Conservation (phyloP, 2,888 invertebrate genomes). For the Zygothrica quintamaculata region DNA sequence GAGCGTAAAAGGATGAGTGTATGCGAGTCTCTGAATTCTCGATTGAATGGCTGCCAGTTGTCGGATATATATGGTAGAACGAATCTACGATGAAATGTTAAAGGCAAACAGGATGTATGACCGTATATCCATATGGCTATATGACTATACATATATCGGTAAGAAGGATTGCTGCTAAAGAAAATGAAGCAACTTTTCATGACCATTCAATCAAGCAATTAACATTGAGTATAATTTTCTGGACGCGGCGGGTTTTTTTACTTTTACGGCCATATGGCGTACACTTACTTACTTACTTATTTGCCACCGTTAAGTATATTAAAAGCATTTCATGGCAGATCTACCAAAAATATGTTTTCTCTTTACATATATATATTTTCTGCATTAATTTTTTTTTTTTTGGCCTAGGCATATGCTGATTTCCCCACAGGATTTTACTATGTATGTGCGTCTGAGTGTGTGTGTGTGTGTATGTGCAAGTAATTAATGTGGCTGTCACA, state of each 20-base stretch:
- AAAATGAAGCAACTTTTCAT: conserved; percentile 37
- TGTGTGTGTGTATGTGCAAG: conserved; percentile 8
- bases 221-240: conserved; percentile 72
- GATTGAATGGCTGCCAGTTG: conserved; percentile 37
- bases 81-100: conserved; percentile 33
- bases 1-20: not conserved
- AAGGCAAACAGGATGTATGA: conserved; percentile 29
- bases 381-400: too few relatives aligned
- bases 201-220: conserved; percentile 75
- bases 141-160: too few relatives aligned
- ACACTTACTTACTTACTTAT: conserved; percentile 37
- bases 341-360: conserved; percentile 21
- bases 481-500: conserved; percentile 52
- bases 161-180: not conserved
- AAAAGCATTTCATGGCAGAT: conserved; percentile 22
- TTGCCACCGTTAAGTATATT: conserved; percentile 23
- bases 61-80: conserved; percentile 35
- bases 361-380: not conserved
- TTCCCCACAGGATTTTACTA: conserved; percentile 45
- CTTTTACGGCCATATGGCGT: conserved; percentile 28
- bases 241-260: conserved; percentile 20
- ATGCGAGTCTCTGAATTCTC: conserved; percentile 4
- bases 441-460: not conserved
- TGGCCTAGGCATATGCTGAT: conserved; percentile 39
- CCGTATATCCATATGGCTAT: conserved; percentile 26